These are phyloP conservation scores for Ephestia elutella DNA, from an alignment of 1,140 invertebrate species.

Conservation along the genomic window DNA sequence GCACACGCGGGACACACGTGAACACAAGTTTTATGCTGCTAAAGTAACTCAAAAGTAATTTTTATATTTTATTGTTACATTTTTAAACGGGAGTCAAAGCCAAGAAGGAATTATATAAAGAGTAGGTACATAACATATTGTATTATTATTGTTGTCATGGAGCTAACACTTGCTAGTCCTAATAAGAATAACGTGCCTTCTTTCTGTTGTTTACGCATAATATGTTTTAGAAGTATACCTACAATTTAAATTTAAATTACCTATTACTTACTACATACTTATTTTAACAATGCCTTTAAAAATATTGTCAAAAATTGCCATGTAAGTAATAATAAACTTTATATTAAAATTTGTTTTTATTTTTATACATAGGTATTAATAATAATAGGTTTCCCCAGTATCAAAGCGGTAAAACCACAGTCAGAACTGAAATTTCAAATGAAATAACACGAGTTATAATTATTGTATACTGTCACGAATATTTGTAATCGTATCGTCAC, in stretches of 20 bases:
- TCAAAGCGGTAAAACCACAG: too few relatives aligned
- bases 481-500: too few relatives aligned
- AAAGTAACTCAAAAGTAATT: constrained; percentile 57
- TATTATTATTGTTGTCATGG: constrained; percentile 19
- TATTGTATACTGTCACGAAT: too few relatives aligned
- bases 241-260: constrained; percentile 15
- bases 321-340: constrained; percentile 56
- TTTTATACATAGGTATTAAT: constrained; percentile 21
- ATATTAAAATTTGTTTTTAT: constrained; percentile 23
- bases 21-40: constrained; percentile 88
- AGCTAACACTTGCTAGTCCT: constrained; percentile 53
- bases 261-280: constrained; percentile 9
- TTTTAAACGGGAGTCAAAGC: too few relatives aligned
- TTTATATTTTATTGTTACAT: neutral
- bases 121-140: constrained; percentile 15
- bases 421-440: too few relatives aligned
- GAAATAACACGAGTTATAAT: too few relatives aligned
- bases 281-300: constrained; percentile 13
- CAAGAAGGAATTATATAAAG: too few relatives aligned
- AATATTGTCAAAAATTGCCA: constrained; percentile 61
- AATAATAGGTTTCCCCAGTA: too few relatives aligned
- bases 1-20: constrained; percentile 85
- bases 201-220: constrained; percentile 22
- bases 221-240: constrained; percentile 24
- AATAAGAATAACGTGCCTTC: constrained; percentile 44